These are phyloP conservation scores for Pampus argenteus DNA, from an alignment of 2,797 vertebrate species.

Conservation along the genomic window DNA sequence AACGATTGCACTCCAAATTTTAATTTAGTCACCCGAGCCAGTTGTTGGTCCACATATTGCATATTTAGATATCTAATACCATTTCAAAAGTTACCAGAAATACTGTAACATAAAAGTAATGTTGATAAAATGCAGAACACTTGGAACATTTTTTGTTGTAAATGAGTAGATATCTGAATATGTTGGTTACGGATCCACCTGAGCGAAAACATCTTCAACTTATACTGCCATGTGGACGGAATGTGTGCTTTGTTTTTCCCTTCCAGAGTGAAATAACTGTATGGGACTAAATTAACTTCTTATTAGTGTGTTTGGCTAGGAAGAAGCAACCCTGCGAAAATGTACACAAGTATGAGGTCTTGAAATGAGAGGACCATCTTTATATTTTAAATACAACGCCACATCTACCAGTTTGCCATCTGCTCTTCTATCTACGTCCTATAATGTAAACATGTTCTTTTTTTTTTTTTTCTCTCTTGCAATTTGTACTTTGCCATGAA, in stretches of 20 bases:
- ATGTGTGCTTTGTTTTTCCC: conserved; percentile 32
- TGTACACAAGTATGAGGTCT: conserved; percentile 47
- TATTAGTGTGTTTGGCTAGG: conserved; percentile 40
- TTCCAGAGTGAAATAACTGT: conserved; percentile 15
- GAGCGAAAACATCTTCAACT: conserved; percentile 53
- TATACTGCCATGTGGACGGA: conserved; percentile 67
- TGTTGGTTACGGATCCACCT: conserved; percentile 52
- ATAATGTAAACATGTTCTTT: conserved; percentile 62
- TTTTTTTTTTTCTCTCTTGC: conserved; percentile 4
- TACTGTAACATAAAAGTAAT: conserved; percentile 42
- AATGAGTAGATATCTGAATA: conserved; percentile 60
- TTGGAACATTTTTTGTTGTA: conserved; percentile 2
- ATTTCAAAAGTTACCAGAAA: conserved; percentile 34
- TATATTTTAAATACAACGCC: background rate
- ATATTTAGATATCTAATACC: conserved; percentile 59
- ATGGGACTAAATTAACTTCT: conserved; percentile 8
- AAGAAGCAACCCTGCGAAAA: conserved; percentile 35
- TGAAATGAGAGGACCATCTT: conserved; percentile 28
- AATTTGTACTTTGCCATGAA: conserved; percentile 36
- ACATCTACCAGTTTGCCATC: conserved; percentile 11
- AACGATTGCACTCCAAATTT: conserved; percentile 63
- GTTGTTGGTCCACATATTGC: conserved; percentile 59
- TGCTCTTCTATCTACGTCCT: conserved; percentile 16
- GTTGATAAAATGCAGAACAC: conserved; percentile 35
- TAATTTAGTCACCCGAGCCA: conserved; percentile 14